Evolutionary conservation across 2,113 vertebrate genomes (phyloP).

Genomic region (Cyprinodon brontotheroides): DNA sequence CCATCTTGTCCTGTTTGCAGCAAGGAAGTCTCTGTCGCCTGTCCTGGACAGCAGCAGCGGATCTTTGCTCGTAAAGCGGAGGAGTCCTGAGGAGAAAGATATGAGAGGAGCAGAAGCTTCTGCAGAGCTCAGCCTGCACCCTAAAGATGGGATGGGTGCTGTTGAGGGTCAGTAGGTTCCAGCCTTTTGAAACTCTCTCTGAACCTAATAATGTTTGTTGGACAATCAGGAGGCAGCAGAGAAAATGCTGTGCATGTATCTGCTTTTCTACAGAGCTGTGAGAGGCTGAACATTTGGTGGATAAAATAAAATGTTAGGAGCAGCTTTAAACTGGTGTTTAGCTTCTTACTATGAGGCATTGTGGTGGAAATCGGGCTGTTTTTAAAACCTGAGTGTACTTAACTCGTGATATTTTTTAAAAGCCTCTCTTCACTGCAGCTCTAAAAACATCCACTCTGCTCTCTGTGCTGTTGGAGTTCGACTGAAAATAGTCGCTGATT

Average conservation of each 20-base stretch:
- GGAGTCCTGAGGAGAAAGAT: slow-evolving; percentile 82
- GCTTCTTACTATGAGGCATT: not conserved
- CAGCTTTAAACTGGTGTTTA: not conserved
- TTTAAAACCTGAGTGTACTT: not conserved
- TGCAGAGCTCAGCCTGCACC: slow-evolving; percentile 53
- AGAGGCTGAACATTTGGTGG: not conserved
- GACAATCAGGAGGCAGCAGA: not conserved
- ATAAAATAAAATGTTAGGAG: not conserved
- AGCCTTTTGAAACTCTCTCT: not conserved
- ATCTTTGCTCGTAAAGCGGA: slow-evolving; percentile 77
- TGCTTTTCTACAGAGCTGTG: not conserved
- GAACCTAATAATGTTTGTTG: not conserved
- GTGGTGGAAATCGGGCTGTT: not conserved
- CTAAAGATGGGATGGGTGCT: slow-evolving; percentile 46
- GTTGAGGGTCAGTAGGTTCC: slow-evolving; percentile 53
- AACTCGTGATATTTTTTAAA: not conserved
- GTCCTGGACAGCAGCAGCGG: slow-evolving; percentile 76
- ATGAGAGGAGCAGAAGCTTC: slow-evolving; percentile 61
- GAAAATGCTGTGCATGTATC: not conserved
- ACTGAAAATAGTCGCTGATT: slow-evolving; percentile 22
- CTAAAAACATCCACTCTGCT: not conserved
- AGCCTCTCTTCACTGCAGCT: not conserved
- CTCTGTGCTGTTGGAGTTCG: not conserved
- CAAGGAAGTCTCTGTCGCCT: slow-evolving; percentile 84
- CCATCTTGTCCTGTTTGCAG: slow-evolving; percentile 65